A percentile compares a stretch with the other conserved stretches of the same genome.
phyloP scores from a whole-genome alignment of 2,797 vertebrate genomes.

The Valencia hispanica region DNA sequence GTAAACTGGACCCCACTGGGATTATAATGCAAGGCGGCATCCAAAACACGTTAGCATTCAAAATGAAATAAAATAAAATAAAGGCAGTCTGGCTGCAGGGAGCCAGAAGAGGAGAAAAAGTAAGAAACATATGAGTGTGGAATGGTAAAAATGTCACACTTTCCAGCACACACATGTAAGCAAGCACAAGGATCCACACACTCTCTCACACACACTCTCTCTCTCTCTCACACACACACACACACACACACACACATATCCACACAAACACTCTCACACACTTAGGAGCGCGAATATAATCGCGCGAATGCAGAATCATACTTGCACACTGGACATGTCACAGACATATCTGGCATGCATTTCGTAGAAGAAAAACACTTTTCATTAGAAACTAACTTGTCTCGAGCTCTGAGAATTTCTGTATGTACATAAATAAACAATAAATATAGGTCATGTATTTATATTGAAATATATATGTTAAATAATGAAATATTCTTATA shows the following conservation, averaged over 20 bases:
- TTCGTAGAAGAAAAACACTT: conserved; percentile 74
- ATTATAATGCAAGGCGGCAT: conserved; percentile 71
- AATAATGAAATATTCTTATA: conserved; percentile 83
- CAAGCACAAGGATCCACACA: not conserved
- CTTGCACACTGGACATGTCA: conserved; percentile 81
- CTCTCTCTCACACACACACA: conserved; percentile 31
- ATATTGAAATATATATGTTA: conserved; percentile 77
- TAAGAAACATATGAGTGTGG: conserved; percentile 65
- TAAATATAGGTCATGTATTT: conserved; percentile 81
- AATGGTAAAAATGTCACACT: conserved; percentile 76
- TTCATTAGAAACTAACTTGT: conserved; percentile 77
- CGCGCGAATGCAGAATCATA: conserved; percentile 66
- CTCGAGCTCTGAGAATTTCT: conserved; percentile 81
- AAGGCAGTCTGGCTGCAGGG: conserved; percentile 80
- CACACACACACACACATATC: conserved; percentile 18
- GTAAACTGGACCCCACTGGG: conserved; percentile 72
- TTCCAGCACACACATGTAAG: conserved; percentile 43
- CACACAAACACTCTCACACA: conserved; percentile 30
- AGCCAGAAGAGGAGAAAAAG: conserved; percentile 60
- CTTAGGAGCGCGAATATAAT: conserved; percentile 60
- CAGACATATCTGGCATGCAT: conserved; percentile 83
- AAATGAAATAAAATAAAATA: conserved; percentile 82
- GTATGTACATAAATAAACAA: conserved; percentile 85
- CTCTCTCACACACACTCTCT: conserved; percentile 3
- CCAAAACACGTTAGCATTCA: conserved; percentile 64